Percentiles rank a stretch among this genome's conserved stretches.
Conservation (phyloP, 2,113 vertebrate species). For the Cheilinus undulatus region DNA sequence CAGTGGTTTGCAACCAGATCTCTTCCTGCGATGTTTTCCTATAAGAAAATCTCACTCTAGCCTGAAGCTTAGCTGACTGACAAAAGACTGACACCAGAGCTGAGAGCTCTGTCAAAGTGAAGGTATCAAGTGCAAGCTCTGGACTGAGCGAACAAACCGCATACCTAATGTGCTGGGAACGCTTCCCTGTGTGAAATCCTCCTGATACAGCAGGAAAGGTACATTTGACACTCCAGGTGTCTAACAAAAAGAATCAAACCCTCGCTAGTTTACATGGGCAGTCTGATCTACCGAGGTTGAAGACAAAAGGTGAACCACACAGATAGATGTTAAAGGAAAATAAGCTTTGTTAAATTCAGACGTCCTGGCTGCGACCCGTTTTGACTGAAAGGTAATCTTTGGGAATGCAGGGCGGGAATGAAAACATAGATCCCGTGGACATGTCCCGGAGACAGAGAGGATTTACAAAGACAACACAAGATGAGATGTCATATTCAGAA, state of each 20-base stretch:
- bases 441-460: slow-evolving; percentile 33
- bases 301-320: slow-evolving; percentile 29
- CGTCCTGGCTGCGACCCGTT: slow-evolving; percentile 4
- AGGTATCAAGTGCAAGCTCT: slow-evolving; percentile 45
- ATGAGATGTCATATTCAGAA: neutral
- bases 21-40: slow-evolving; percentile 40
- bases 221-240: slow-evolving; percentile 46
- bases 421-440: slow-evolving; percentile 9
- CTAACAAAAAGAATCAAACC: slow-evolving; percentile 11
- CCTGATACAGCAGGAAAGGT: slow-evolving; percentile 25
- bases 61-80: slow-evolving; percentile 58
- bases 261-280: slow-evolving; percentile 10
- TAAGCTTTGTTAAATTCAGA: slow-evolving; percentile 26
- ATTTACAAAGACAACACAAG: slow-evolving; percentile 23
- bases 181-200: slow-evolving; percentile 43
- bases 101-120: slow-evolving; percentile 54
- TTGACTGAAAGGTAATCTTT: slow-evolving; percentile 57
- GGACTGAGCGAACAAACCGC: slow-evolving; percentile 45
- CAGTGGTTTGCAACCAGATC: slow-evolving; percentile 47
- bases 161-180: slow-evolving; percentile 19
- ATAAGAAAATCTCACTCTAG: slow-evolving; percentile 41
- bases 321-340: neutral
- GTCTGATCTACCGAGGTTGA: slow-evolving; percentile 5
- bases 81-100: slow-evolving; percentile 66
- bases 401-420: slow-evolving; percentile 11